These are phyloP conservation scores for Coregonus clupeaformis DNA, from an alignment of 2,113 vertebrate species.

Conservation along the genomic window DNA sequence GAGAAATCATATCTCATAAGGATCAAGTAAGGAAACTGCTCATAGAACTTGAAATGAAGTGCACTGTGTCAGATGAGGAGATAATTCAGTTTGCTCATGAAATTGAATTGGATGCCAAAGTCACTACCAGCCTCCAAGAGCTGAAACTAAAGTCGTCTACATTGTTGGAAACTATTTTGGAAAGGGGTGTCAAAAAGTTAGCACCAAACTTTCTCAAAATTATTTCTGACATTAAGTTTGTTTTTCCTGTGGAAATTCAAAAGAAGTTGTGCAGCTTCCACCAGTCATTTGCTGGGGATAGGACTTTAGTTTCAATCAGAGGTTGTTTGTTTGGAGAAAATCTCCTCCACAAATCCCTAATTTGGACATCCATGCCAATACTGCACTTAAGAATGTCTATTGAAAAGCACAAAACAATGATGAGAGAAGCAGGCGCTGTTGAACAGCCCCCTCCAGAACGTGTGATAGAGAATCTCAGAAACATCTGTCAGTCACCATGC, in stretches of 20 bases:
- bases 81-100: constrained; percentile 66
- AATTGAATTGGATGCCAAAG: constrained; percentile 63
- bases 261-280: constrained; percentile 60
- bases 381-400: constrained; percentile 30
- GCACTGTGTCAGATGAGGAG: constrained; percentile 63
- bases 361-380: constrained; percentile 78
- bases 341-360: constrained; percentile 44
- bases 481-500: constrained; percentile 71
- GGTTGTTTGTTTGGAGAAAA: constrained; percentile 60
- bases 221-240: constrained; percentile 72
- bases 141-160: constrained; percentile 48
- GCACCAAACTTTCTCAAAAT: constrained; percentile 29
- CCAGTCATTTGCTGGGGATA: constrained; percentile 48
- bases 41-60: constrained; percentile 61
- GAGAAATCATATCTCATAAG: accelerated
- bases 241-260: constrained; percentile 61
- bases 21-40: background rate
- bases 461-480: constrained; percentile 71
- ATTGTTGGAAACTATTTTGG: constrained; percentile 44
- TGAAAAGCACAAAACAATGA: accelerated
- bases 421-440: constrained; percentile 62
- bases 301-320: constrained; percentile 62
- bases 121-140: background rate
- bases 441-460: constrained; percentile 54
- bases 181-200: accelerated